Evolutionary conservation across 2,797 vertebrate species (phyloP).

Genomic region (Poeciliopsis infans): DNA sequence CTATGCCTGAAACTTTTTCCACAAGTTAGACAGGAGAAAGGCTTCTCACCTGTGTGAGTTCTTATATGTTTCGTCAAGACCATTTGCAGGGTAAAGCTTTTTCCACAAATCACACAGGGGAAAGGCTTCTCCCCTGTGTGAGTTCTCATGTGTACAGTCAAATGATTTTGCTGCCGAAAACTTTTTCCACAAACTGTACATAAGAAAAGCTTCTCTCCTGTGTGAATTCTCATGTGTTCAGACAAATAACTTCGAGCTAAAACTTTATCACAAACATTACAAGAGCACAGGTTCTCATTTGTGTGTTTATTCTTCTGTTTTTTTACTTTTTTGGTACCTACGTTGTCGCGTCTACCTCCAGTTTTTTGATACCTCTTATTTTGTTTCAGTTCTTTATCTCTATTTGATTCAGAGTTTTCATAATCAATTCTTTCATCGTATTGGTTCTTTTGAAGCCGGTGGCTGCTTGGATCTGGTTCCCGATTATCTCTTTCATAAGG

Average conservation of each 20-base stretch:
- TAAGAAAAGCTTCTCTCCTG: constrained; percentile 2
- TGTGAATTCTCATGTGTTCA: constrained; percentile 10
- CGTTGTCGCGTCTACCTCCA: background rate
- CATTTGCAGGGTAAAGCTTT: constrained; percentile 1
- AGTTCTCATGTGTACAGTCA: constrained; percentile 2
- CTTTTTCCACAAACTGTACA: constrained; percentile 6
- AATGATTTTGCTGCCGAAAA: constrained; percentile 5
- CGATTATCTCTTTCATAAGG: background rate
- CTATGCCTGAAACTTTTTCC: constrained; percentile 6
- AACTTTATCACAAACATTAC: constrained; percentile 1
- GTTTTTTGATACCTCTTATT: background rate
- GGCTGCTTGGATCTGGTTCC: background rate
- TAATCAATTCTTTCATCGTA: background rate
- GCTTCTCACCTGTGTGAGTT: constrained; percentile 5
- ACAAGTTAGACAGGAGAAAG: constrained; percentile 1
- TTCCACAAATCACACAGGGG: constrained; percentile 1
- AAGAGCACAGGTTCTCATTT: background rate
- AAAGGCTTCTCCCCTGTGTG: constrained; percentile 6
- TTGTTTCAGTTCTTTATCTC: background rate
- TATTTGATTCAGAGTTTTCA: background rate
- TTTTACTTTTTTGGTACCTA: too few relatives aligned
- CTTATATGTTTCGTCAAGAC: background rate
- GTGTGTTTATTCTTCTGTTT: constrained; percentile 1
- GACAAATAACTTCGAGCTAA: constrained; percentile 1
- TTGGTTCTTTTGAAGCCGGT: background rate